Evolutionary conservation across 1,140 invertebrate genomes (phyloP).

Genomic region (Macrobrachium rosenbergii): DNA sequence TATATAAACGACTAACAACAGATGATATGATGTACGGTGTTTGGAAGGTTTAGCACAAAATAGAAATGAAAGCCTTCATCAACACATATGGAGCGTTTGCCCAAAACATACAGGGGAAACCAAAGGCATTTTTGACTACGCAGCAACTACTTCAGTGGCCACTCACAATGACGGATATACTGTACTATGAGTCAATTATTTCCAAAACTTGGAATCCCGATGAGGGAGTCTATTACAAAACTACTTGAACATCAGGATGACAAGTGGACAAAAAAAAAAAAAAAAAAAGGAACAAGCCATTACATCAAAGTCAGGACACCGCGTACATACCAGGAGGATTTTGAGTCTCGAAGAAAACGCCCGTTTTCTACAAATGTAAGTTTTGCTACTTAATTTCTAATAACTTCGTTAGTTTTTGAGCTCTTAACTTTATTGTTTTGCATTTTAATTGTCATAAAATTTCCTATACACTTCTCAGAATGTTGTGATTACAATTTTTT

Average conservation of each 20-base stretch:
- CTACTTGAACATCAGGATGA: background rate
- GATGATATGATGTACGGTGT: too few species aligned
- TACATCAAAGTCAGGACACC: background rate
- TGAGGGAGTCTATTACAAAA: background rate
- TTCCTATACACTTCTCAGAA: background rate
- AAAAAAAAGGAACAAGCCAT: slow-evolving; percentile 4
- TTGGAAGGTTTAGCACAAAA: too few species aligned
- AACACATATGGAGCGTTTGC: slow-evolving; percentile 16
- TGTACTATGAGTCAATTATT: background rate
- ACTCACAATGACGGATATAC: slow-evolving; percentile 12
- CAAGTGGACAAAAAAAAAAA: slow-evolving; percentile 7
- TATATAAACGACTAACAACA: too few species aligned
- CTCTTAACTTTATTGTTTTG: background rate
- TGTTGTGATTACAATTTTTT: too few species aligned
- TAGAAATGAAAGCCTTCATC: too few species aligned
- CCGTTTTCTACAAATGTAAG: slow-evolving; percentile 29
- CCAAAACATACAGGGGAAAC: background rate
- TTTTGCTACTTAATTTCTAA: background rate
- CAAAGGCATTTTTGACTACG: slow-evolving; percentile 9
- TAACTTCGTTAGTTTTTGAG: background rate
- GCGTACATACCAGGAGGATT: background rate
- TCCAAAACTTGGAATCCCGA: background rate
- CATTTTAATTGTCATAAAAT: too few species aligned
- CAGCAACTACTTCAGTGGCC: slow-evolving; percentile 9
- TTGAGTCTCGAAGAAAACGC: background rate